Evolutionary conservation across 2,797 vertebrate species (phyloP), one percentile per base, ranked within the genome.

Genomic region (Semotilus atromaculatus): DNA sequence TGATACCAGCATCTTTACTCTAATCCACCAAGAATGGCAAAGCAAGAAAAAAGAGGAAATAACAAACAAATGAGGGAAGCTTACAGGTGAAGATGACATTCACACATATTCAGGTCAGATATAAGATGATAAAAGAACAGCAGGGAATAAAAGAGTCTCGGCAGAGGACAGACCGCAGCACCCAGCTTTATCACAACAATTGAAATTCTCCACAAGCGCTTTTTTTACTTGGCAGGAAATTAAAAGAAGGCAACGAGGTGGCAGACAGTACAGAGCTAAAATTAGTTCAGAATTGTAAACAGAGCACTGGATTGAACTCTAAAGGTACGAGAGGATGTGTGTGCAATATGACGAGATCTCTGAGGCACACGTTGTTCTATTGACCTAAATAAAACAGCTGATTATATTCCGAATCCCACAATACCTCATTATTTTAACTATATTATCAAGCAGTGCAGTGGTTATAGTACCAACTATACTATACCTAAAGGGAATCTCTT

Each of bases 1-100:
- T 98, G 97, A 99, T 99, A 93, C 98, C 98, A 92, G 98, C 97
- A 98, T 99, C 98, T 97, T 99, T 99, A 95, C 97, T 99, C 98
- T 99, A 95, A 51, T 93, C 92, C 90, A 48, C 94, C 92, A 91
- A 86, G 64, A 74, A 73, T 7, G 72, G 40, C 48, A 66, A n/a
- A 79, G 66, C 51, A 64, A 82, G 73, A 83, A 71, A 77, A 64
- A 51, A 66, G 90, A 72, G 89, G 86, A 92, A 10, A 90, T 83
- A 82, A 53, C 51, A 79, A 72, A 72, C 29, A 53, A 36, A 34
- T 55, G 55, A 81, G 81, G 84, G 67, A 34, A 34, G 23, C 23
- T 53, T 73, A 85, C 23, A 88, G 67, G 77, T 64, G 83, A 80
- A 81, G 53, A 58, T 38, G 18, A 86, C 73, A 81, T 76, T 67